Evolutionary conservation across 2,113 vertebrate genomes (phyloP).

Genomic region (Balaenoptera acutorostrata): DNA sequence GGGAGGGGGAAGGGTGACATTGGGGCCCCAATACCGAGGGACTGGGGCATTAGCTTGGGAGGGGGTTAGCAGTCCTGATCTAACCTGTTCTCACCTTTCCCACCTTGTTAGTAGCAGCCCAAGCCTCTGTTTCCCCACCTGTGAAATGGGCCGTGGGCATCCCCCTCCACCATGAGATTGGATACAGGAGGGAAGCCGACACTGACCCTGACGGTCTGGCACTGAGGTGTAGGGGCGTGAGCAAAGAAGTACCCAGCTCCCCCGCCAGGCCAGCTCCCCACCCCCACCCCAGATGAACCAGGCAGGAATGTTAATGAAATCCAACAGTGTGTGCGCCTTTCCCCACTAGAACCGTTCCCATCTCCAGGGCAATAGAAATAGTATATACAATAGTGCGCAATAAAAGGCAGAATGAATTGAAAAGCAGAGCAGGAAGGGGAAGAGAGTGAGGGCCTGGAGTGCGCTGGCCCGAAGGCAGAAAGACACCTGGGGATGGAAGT

Average conservation of each 20-base stretch:
- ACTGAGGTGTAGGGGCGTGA: too few species aligned
- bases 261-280: not conserved
- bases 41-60: not conserved
- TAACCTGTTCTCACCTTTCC: not conserved
- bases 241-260: not conserved
- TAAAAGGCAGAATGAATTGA: conserved; percentile 58
- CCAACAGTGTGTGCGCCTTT: not conserved
- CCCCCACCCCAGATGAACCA: not conserved
- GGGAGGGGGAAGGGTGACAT: not conserved
- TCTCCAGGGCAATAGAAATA: conserved; percentile 60
- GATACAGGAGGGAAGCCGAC: not conserved
- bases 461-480: not conserved
- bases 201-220: not conserved
- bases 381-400: conserved; percentile 18
- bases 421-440: not conserved
- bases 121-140: not conserved
- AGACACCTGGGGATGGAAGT: not conserved
- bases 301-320: conserved; percentile 59
- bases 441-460: not conserved
- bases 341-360: not conserved
- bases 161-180: not conserved
- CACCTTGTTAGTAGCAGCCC: not conserved
- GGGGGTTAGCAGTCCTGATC: not conserved
- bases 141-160: not conserved
- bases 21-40: not conserved